phyloP scores from a whole-genome alignment of 2,888 invertebrate genomes.

The Nudaria mundana region DNA sequence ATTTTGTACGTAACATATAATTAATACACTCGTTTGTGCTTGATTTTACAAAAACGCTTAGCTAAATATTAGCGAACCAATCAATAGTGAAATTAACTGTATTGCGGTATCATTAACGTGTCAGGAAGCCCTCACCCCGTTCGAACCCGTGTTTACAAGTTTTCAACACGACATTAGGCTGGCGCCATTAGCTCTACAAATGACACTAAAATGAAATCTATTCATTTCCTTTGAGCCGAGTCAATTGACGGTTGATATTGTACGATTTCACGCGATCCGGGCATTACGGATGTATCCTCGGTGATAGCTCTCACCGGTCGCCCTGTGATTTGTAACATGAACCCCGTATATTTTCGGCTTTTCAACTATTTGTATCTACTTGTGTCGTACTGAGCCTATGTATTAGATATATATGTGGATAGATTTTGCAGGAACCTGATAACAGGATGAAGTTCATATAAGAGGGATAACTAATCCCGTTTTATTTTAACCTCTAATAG shows the following conservation, averaged over 20 bases:
- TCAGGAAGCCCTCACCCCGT: constrained; percentile 44
- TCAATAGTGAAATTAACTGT: constrained; percentile 26
- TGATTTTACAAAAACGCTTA: no score
- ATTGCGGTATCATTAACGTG: constrained; percentile 44
- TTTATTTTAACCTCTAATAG: no score
- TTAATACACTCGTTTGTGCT: no score
- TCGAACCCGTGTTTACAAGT: constrained; percentile 49
- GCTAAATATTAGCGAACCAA: constrained; percentile 10
- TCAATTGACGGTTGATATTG: constrained; percentile 75
- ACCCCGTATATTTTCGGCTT: constrained; percentile 25
- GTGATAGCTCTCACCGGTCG: constrained; percentile 35
- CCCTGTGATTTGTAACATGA: constrained; percentile 36
- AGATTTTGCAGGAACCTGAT: no score
- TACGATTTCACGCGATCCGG: constrained; percentile 74
- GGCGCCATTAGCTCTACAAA: constrained; percentile 78
- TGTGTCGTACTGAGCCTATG: no score
- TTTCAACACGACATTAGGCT: constrained; percentile 61
- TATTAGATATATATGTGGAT: no score
- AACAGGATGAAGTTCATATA: no score
- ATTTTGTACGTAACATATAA: no score
- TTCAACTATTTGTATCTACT: no score
- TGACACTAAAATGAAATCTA: constrained; percentile 81
- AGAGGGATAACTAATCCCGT: no score
- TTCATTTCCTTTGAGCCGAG: constrained; percentile 77
- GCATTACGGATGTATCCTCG: constrained; percentile 58